Evolutionary conservation across 2,113 vertebrate species (phyloP).

Genomic region (Parotia lawesii): DNA sequence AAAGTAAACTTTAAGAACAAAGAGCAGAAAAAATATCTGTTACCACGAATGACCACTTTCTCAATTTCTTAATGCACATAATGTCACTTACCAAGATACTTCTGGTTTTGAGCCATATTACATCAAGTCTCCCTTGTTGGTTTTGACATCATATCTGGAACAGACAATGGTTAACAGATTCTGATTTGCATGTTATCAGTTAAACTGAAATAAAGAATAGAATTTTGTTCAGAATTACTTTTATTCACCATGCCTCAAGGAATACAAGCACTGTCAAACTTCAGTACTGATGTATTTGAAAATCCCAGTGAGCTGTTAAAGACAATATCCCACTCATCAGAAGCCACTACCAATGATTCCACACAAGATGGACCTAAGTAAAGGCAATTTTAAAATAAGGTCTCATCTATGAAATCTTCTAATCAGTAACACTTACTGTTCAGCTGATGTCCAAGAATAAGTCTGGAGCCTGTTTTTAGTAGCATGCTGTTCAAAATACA

Average conservation of each 20-base stretch:
- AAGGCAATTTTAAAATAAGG: neutral
- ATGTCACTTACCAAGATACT: constrained; percentile 22
- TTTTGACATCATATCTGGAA: neutral
- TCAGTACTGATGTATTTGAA: neutral
- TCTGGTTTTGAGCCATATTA: neutral
- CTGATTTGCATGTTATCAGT: neutral
- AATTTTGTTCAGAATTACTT: neutral
- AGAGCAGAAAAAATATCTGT: neutral
- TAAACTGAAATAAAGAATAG: constrained; percentile 2
- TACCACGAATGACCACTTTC: neutral
- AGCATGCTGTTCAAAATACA: neutral
- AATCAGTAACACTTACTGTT: neutral
- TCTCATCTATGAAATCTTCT: neutral
- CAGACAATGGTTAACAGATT: neutral
- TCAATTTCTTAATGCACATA: neutral
- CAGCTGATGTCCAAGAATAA: neutral
- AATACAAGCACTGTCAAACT: neutral
- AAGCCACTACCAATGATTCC: neutral
- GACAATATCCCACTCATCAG: neutral
- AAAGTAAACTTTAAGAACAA: neutral
- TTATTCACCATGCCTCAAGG: neutral
- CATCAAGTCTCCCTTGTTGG: neutral
- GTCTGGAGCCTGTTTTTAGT: neutral
- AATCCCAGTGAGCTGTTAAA: neutral
- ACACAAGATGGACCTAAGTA: neutral